Evolutionary conservation across 2,113 vertebrate species (phyloP).

Genomic region (Cephalopholis sonnerati): DNA sequence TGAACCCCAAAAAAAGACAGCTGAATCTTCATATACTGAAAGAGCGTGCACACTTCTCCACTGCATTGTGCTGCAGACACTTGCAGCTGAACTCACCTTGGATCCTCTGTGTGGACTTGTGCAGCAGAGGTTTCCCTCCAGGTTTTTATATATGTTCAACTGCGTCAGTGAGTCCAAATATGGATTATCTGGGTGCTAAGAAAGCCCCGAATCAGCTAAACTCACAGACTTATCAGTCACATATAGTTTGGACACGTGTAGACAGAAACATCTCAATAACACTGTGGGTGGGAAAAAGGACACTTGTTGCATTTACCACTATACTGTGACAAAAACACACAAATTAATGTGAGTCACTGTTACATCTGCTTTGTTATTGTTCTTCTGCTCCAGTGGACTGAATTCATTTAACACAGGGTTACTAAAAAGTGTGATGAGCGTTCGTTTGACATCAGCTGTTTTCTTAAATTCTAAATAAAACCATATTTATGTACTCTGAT

Average conservation of each 20-base stretch:
- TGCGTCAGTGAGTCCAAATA: neutral
- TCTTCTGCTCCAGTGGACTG: neutral
- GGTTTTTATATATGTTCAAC: constrained; percentile 12
- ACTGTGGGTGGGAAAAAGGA: constrained; percentile 7
- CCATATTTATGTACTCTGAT: neutral
- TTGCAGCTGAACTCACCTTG: constrained; percentile 22
- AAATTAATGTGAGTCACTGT: neutral
- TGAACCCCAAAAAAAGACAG: neutral
- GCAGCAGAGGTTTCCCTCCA: neutral
- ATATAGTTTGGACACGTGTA: neutral
- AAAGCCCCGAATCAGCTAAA: constrained; percentile 7
- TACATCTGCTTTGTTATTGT: neutral
- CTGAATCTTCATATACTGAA: neutral
- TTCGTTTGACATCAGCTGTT: neutral
- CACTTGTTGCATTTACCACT: neutral
- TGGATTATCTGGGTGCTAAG: neutral
- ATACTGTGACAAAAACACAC: neutral
- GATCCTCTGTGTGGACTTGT: constrained; percentile 15
- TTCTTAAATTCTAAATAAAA: neutral
- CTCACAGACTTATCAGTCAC: neutral
- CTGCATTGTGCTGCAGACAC: neutral
- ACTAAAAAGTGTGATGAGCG: neutral
- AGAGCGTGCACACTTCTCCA: neutral
- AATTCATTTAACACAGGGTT: neutral
- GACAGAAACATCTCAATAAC: neutral